Percentiles rank a stretch among this genome's conserved stretches.
phyloP scores from a whole-genome alignment of 2,888 invertebrate species.

The Pecten maximus region DNA sequence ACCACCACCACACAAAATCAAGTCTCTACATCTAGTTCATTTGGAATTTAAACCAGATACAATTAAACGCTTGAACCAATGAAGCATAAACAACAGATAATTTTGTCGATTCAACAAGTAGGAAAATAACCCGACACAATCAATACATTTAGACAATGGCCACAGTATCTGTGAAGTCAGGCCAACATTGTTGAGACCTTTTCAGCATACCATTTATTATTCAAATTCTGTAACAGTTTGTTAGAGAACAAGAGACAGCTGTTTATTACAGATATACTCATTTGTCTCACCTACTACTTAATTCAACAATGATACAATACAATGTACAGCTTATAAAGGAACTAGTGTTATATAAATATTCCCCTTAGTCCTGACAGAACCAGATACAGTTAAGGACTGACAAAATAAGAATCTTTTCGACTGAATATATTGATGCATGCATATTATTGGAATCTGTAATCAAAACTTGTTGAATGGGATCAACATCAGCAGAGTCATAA shows the following conservation, averaged over 20 bases:
- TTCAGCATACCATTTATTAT: conserved; percentile 30
- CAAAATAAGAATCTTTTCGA: neutral
- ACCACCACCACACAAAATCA: conserved; percentile 14
- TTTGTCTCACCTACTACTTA: neutral
- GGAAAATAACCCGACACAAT: conserved; percentile 8
- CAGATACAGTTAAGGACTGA: neutral
- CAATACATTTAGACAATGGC: conserved; percentile 19
- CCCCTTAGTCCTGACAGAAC: neutral
- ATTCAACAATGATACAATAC: neutral
- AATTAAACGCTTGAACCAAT: conserved; percentile 27
- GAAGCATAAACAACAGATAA: conserved; percentile 4
- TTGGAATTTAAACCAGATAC: conserved; percentile 24
- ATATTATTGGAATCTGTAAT: neutral
- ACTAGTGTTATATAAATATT: neutral
- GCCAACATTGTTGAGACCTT: conserved; percentile 1
- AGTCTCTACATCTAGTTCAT: neutral
- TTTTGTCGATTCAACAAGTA: conserved; percentile 34
- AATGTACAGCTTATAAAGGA: neutral
- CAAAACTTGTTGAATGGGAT: neutral
- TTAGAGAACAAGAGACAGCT: neutral
- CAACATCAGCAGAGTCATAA: neutral
- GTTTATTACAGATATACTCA: neutral
- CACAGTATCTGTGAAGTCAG: neutral
- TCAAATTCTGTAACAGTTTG: neutral
- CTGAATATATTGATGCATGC: neutral